Evolutionary conservation across 2,888 invertebrate species (phyloP).

Genomic region (Isoperla grammatica): DNA sequence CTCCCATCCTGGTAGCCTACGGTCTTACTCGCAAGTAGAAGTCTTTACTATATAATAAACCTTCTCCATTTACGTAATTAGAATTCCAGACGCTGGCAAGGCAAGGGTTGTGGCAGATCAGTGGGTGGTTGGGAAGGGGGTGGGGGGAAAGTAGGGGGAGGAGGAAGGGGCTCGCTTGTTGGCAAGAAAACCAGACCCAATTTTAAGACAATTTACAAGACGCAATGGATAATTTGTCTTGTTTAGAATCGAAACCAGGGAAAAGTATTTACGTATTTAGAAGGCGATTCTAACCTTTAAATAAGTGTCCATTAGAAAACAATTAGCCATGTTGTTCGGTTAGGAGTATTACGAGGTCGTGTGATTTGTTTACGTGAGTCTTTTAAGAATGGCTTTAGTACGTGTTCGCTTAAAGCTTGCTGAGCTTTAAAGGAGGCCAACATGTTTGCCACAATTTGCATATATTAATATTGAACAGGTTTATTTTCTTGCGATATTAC

Average conservation of each 20-base stretch:
- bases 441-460: no score
- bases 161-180: no score
- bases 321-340: constrained; percentile 7
- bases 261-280: constrained; percentile 5
- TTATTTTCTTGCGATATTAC: no score
- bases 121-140: constrained; percentile 2
- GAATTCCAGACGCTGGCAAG: constrained; percentile 24
- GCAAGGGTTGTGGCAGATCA: constrained; percentile 9
- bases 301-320: constrained; percentile 7
- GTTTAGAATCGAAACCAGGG: constrained; percentile 8
- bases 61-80: constrained; percentile 29
- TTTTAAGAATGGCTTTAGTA: no score
- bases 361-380: no score
- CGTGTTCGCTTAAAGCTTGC: no score
- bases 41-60: constrained; percentile 27
- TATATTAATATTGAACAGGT: no score
- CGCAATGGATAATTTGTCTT: constrained; percentile 10
- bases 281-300: background rate
- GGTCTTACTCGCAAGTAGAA: constrained; percentile 6
- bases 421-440: no score
- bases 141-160: no score
- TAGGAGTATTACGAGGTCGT: no score
- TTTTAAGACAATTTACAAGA: no score
- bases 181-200: no score
- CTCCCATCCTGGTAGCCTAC: background rate